phyloP scores from a whole-genome alignment of 35 echinoderm and acorn worm species.

The Lytechinus variegatus region DNA sequence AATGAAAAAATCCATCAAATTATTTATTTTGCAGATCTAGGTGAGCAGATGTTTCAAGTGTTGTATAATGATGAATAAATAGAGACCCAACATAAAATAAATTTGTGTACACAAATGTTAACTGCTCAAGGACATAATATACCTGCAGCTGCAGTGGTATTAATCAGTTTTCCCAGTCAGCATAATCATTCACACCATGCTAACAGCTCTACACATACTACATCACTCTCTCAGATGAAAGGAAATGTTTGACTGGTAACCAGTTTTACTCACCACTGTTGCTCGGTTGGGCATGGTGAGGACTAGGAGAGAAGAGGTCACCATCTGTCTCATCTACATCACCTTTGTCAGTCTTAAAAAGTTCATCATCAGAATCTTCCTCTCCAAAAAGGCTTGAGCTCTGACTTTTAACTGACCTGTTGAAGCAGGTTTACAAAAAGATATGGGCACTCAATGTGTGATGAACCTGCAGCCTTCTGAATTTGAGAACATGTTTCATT shows the following conservation, averaged over 20 bases:
- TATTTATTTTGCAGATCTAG: background rate
- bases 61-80: background rate
- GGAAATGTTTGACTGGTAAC: constrained; percentile 6
- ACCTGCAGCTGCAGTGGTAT: background rate
- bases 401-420: constrained; percentile 14
- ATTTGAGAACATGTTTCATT: no score
- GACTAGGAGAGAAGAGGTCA: constrained; percentile 51
- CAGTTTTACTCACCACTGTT: constrained; percentile 20
- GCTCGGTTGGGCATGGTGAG: background rate
- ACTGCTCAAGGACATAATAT: background rate
- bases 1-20: background rate
- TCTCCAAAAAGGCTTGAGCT: constrained; percentile 35
- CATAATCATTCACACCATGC: background rate
- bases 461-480: no score
- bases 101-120: background rate
- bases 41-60: background rate
- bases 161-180: background rate
- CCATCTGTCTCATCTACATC: constrained; percentile 19
- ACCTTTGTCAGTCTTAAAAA: constrained; percentile 13
- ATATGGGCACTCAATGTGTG: no score
- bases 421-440: background rate
- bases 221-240: background rate
- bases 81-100: background rate
- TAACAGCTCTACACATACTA: background rate
- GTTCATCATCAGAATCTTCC: constrained; percentile 43